Evolutionary conservation across 1,140 invertebrate species (phyloP), one percentile per base, ranked within the genome.

Genomic region (Sarcophaga peregrina): DNA sequence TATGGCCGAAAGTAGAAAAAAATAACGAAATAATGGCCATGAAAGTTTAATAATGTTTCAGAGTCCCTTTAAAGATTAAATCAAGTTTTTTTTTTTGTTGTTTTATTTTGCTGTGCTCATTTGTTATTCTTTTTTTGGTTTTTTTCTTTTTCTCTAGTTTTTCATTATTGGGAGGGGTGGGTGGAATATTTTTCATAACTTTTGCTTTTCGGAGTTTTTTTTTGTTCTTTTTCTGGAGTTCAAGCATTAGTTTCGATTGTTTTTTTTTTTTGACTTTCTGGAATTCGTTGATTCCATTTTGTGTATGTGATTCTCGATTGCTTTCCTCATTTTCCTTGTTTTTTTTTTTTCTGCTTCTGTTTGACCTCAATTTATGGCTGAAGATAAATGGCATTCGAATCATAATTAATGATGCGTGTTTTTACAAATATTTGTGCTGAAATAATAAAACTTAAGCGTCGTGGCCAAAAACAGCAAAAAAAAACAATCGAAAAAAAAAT

Each of bases 41-140:
- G 54, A 58, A 58, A 58, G 54, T 58, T 58, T 58, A 58, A 58
- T 58, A 15, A 58, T n/a, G 54, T 58, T n/a, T 58, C 54, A n/a
- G 54, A n/a, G 15, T 2, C 54, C 13, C 13, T 58, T 58, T 54
- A 54, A 54, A 58, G 54, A 58, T 58, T 58, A n/a, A 58, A 37
- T 37, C 25, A 37, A 37, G 25, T n/a, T 58, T 11, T 37, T 37
- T 37, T 58, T 58, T 58, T 58, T 13, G 1, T 58, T 58, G 7
- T 58, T 58, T n/a, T 0, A 7, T 58, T 58, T 3, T 58, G 15
- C 1, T 7, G 54, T 58, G 25, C n/a, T 58, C 52, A 54, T 13
- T 13, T 58, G 54, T 13, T n/a, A n/a, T 58, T 58, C 13, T 15
- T 58, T 13, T 58, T 58, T 54, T 13, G n/a, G 6, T 52, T 58